Evolutionary conservation across 2,888 invertebrate genomes (phyloP), one percentile per base, ranked within the genome.

Genomic region (Notodromas monacha): DNA sequence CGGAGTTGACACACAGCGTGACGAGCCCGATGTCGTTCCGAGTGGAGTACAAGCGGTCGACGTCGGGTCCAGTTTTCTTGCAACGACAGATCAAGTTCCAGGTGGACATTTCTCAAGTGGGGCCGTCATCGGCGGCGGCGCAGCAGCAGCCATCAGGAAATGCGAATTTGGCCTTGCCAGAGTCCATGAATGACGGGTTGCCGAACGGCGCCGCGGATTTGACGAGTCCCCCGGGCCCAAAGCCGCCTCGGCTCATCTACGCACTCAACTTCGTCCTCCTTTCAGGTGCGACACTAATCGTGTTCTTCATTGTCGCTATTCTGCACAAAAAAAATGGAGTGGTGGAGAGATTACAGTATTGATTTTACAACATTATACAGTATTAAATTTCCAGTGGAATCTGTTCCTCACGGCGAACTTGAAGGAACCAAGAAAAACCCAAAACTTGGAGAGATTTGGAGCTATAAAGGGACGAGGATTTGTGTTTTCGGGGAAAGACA

Each of bases 21-120:
- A 65, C 81, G 15, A 84, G 84, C 37, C 86, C 92, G 30, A 84
- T 84, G 62, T 84, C 86, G 21, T 96, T 96, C 55, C 64, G 81
- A 32, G 89, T 92, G 34, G 92, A 96, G 49, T 96, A 92, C 55
- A 79, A 84, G 46, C 57, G 92, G 30, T 81, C 74, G 12, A 72
- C 74, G 28, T 45, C 49, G 4, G 81, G 79, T 32, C 76, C 81
- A 13, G 77, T 77, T 36, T 79, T 89, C 74, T 86, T 89, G 49
- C 81, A 86, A 44, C 56, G 89, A 39, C 86, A 86, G 51, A 84
- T 89, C 14, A 59, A 84, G 37, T 84, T 89, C 55, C 86, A 89
- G 60, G 50, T 49, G 32, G 49, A 51, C 40, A 50, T 52, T 35
- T 45, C 49, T 28, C 44, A 48, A 31, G 48, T 50, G 35, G 43